These are phyloP conservation scores for Corapipo altera DNA, from an alignment of 2,113 vertebrate species.

Conservation along the genomic window DNA sequence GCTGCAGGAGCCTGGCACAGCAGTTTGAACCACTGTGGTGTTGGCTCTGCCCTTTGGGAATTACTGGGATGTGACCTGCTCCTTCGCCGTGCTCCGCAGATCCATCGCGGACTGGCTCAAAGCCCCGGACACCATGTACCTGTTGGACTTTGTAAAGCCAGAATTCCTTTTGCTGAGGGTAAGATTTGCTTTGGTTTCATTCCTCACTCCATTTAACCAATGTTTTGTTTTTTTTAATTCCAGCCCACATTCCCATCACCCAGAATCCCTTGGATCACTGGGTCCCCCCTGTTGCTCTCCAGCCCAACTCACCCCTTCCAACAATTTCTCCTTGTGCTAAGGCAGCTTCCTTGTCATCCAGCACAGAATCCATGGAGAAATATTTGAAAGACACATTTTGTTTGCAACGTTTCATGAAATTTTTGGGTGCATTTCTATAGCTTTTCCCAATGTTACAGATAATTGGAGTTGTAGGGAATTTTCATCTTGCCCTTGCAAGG, in stretches of 20 bases:
- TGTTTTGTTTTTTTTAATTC: neutral
- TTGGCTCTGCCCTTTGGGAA: neutral
- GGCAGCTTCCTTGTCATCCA: neutral
- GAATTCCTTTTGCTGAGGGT: conserved; percentile 97
- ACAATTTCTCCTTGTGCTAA: neutral
- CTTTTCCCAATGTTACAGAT: neutral
- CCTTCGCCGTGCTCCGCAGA: conserved; percentile 63
- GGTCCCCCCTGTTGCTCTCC: neutral
- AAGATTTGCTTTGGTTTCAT: conserved; percentile 5
- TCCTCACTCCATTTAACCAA: neutral
- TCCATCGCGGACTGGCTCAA: conserved; percentile 98
- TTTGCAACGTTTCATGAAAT: neutral
- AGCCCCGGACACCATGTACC: conserved; percentile 96
- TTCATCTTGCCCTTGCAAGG: neutral
- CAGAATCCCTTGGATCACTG: neutral
- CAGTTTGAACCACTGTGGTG: fast-evolving
- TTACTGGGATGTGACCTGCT: neutral
- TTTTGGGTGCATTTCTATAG: neutral
- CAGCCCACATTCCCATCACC: neutral
- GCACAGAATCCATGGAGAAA: neutral
- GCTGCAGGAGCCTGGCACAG: neutral
- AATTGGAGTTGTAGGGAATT: neutral
- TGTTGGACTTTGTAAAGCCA: conserved; percentile 97
- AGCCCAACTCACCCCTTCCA: neutral
- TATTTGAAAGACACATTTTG: neutral